Base-by-base conservation (phyloP, 2,888 invertebrate genomes). In the Amphipyra berbera region DNA sequence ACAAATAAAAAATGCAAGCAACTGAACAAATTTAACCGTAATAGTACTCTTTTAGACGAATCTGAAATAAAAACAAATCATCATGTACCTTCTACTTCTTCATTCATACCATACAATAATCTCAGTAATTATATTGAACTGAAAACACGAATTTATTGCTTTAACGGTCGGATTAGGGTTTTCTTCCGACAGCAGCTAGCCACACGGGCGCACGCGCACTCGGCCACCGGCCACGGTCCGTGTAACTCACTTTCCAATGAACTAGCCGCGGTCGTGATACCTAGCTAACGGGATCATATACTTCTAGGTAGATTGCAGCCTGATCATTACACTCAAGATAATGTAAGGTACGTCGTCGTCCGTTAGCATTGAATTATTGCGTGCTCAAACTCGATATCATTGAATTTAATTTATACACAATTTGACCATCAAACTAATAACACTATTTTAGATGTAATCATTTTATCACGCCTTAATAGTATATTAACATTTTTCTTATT, bases 181-280 rank as follows among this genome's bases (percentile, higher is more conserved):
- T 85, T 87, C 84, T 86, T 85, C 86, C 82, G 82, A 84, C 83
- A 86, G 83, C 73, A 71, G 62, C 59, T 46, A 53, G 59, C 56
- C 55, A 72, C 77, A 68, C 68, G 46, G 64, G 73, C 76, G 84
- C 79, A 79, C 81, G 83, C 83, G 79, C 79, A 80, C 83, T 77
- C 82, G 83, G 82, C 84, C 83, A 84, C 87, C 80, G 83, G 85
- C 88, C 79, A 89, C 88, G 88, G 87, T 85, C 87, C 86, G 83
- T 81, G 87, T 89, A 88, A 85, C 90, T 91, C 88, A 90, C 92
- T 94, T 93, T 93, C 93, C 93, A 92, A 93, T 92, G 90, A 91
- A 89, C 90, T 87, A 89, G 89, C 89, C 85, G 79, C 88, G 86
- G 87, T 91, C 90, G 90, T 89, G 91, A 91, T 91, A 91, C 89